Base-by-base conservation (phyloP, 2,113 vertebrate species). In the Solenodon paradoxus region DNA sequence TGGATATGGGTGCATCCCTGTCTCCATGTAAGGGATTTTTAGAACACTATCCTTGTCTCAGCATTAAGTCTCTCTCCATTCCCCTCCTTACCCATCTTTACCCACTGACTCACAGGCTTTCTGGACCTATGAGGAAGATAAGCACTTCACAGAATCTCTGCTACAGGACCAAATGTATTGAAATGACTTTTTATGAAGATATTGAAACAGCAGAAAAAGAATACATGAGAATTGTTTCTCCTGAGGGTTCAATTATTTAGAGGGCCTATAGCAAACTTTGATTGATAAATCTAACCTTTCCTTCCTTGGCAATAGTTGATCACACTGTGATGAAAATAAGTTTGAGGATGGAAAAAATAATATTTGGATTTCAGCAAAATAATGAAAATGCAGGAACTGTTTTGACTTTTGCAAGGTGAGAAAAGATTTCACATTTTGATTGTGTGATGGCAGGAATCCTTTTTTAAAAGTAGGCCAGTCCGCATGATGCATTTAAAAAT, bases 271-370 rank as follows among this genome's bases (percentile, higher is more conserved):
- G 98, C 95, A 97, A 98, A 97, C 59, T 98, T 96, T 98, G 97
- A 98, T 97, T 98, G 97, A 98, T 98, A 98, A 98, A 98, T 96
- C 92, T 98, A 98, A 98, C 97, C 95, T 98, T 98, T 97, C 47
- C 45, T 96, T 98, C 93, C 74, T 85, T 96, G 93, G 95, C 92
- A 97, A 97, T 80, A 96, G 94, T 93, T 98, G 97, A 98, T 98
- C 98, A 97, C 92, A 97, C 30, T 95, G 78, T 96, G 97, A 98
- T 98, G 97, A 97, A 97, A 98, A 98, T 95, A 93, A 97, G 92
- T 92, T 94, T 98, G 93, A 97, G 94, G 98, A 98, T 97, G 92
- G 93, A 98, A 98, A n/a, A 97, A 98, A 98, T 97, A 98, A 98
- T 98, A 98, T 97, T 98, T 97, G 91, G 95, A 97, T 97, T 98